phyloP scores from a whole-genome alignment of 2,888 invertebrate species.

The Luperina testacea region DNA sequence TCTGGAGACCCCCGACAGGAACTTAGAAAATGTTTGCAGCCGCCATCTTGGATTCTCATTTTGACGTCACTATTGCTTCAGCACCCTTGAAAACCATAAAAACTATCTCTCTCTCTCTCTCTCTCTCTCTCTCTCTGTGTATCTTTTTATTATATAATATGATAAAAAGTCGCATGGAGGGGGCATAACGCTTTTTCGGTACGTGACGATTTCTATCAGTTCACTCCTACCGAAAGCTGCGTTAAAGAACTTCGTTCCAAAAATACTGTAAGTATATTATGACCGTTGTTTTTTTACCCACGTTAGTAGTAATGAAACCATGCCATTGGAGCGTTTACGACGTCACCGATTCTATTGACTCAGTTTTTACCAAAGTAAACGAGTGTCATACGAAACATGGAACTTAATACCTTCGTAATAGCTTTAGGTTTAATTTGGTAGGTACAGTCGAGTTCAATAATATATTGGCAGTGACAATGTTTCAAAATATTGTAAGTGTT shows the following conservation, averaged over 20 bases:
- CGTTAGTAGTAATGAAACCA: background rate
- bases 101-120: too few species aligned
- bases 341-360: conserved; percentile 2
- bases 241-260: too few species aligned
- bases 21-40: background rate
- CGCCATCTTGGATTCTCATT: background rate
- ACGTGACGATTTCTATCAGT: too few species aligned
- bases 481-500: too few species aligned
- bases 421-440: background rate
- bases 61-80: background rate
- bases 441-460: too few species aligned
- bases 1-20: background rate
- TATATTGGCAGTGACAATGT: too few species aligned
- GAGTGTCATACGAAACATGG: background rate
- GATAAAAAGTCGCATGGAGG: too few species aligned
- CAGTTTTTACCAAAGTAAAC: background rate
- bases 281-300: background rate
- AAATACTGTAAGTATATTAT: background rate
- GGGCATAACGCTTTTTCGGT: too few species aligned
- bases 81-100: too few species aligned
- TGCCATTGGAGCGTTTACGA: background rate
- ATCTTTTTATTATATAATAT: too few species aligned
- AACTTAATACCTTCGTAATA: background rate
- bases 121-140: too few species aligned
- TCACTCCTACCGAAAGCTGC: too few species aligned